Percentiles rank a stretch among this genome's conserved stretches.
These are phyloP conservation scores for Salvelinus alpinus DNA, from an alignment of 2,113 vertebrate genomes.

Conservation along the genomic window DNA sequence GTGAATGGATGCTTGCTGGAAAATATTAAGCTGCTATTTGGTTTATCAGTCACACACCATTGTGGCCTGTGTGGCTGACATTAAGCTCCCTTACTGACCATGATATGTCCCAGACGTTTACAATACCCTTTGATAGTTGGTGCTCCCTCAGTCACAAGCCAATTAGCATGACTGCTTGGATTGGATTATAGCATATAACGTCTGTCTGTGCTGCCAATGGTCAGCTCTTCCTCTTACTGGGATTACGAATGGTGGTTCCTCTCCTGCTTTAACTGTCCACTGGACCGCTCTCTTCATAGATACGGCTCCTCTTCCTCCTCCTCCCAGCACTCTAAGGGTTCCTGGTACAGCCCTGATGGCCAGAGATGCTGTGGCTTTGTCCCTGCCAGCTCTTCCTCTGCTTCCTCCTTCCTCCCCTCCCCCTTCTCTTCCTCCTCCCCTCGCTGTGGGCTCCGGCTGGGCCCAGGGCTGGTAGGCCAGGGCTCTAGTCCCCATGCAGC, in stretches of 20 bases:
- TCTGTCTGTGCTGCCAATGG: slow-evolving; percentile 20
- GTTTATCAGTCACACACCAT: no score
- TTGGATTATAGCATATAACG: not conserved
- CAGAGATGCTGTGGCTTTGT: slow-evolving; percentile 59
- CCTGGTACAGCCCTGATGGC: slow-evolving; percentile 65
- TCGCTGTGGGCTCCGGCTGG: slow-evolving; percentile 42
- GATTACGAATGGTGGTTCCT: slow-evolving; percentile 36
- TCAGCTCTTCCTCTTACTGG: slow-evolving; percentile 31
- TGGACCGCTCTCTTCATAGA: slow-evolving; percentile 69
- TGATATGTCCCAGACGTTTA: not conserved
- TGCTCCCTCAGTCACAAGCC: not conserved
- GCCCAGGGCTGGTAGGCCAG: slow-evolving; percentile 58
- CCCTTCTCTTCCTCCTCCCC: slow-evolving; percentile 26
- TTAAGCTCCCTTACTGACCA: not conserved
- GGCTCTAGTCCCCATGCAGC: slow-evolving; percentile 59
- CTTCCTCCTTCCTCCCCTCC: slow-evolving; percentile 53
- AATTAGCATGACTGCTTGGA: not conserved
- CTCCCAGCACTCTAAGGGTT: slow-evolving; percentile 43
- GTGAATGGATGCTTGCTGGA: slow-evolving; percentile 11
- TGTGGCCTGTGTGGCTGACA: not conserved
- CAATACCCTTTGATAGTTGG: not conserved
- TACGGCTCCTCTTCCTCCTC: slow-evolving; percentile 48
- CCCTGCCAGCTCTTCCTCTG: slow-evolving; percentile 67
- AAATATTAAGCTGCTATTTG: slow-evolving; percentile 27
- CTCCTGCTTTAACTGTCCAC: slow-evolving; percentile 44